These are phyloP conservation scores for Caenorhabditis doughertyi DNA, from an alignment of 2,888 invertebrate genomes.

Conservation along the genomic window DNA sequence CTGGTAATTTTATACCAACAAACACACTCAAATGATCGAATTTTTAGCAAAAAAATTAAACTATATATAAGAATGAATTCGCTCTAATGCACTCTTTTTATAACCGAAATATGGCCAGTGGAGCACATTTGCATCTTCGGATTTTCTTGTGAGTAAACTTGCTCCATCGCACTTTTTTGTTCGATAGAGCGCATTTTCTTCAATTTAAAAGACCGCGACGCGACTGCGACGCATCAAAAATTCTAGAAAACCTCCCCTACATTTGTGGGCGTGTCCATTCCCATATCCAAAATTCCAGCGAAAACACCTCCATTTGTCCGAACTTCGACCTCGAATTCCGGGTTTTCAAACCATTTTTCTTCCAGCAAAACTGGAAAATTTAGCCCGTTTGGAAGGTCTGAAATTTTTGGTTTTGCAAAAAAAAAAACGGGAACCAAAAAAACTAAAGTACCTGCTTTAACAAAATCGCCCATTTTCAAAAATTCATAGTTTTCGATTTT, in stretches of 20 bases:
- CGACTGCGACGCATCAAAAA: not conserved
- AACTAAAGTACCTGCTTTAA: conserved; percentile 16
- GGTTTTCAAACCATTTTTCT: conserved; percentile 24
- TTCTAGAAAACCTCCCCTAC: too few species aligned
- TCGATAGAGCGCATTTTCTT: conserved; percentile 3
- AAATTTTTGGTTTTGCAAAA: not conserved
- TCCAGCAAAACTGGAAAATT: conserved; percentile 39
- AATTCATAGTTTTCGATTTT: conserved; percentile 53
- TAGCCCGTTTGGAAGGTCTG: conserved; percentile 48
- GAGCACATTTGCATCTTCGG: too few species aligned
- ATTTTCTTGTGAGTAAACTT: not conserved
- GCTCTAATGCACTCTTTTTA: too few species aligned
- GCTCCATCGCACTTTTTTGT: not conserved
- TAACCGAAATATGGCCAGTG: too few species aligned
- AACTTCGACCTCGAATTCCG: conserved; percentile 60
- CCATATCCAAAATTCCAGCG: conserved; percentile 39
- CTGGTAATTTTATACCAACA: too few species aligned
- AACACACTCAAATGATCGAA: too few species aligned
- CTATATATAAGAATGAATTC: too few species aligned
- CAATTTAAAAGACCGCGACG: not conserved
- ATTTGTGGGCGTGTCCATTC: too few species aligned
- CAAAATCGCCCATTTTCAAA: conserved; percentile 41
- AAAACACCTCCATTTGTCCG: conserved; percentile 14
- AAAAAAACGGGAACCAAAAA: not conserved
- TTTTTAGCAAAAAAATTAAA: too few species aligned